These are phyloP conservation scores for Crocallis elinguaria DNA, from an alignment of 2,888 invertebrate genomes.

Conservation along the genomic window DNA sequence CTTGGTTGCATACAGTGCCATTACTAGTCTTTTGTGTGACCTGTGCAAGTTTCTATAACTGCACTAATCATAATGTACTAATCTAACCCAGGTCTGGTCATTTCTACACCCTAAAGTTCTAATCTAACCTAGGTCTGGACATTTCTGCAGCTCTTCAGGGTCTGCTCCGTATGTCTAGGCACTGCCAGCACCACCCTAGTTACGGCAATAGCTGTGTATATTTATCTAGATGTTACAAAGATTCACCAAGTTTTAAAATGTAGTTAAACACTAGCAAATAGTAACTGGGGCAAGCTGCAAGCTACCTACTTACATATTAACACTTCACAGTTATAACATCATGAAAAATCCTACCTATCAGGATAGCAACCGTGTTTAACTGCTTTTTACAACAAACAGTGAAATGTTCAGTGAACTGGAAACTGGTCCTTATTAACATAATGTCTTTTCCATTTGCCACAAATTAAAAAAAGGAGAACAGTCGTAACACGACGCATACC, in stretches of 20 bases:
- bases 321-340: background rate
- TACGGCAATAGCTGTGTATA: background rate
- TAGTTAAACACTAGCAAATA: background rate
- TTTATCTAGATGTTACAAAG: background rate
- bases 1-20: no score
- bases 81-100: no score
- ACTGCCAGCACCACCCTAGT: no score
- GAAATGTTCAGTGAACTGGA: slow-evolving; percentile 59
- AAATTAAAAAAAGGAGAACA: slow-evolving; percentile 36
- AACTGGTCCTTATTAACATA: slow-evolving; percentile 62
- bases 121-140: no score
- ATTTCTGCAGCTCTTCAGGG: no score
- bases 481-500: slow-evolving; percentile 35
- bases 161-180: no score
- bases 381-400: slow-evolving; percentile 55
- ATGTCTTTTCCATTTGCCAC: slow-evolving; percentile 3
- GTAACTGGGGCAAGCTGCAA: background rate
- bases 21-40: no score
- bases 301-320: background rate
- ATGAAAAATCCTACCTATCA: slow-evolving; percentile 20
- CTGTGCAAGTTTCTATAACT: no score
- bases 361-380: slow-evolving; percentile 52
- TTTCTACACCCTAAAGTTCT: no score
- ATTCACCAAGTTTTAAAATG: background rate
- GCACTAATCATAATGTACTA: no score